These are phyloP conservation scores for Bubo blakistoni DNA, from an alignment of 2,113 vertebrate genomes.

Conservation along the genomic window DNA sequence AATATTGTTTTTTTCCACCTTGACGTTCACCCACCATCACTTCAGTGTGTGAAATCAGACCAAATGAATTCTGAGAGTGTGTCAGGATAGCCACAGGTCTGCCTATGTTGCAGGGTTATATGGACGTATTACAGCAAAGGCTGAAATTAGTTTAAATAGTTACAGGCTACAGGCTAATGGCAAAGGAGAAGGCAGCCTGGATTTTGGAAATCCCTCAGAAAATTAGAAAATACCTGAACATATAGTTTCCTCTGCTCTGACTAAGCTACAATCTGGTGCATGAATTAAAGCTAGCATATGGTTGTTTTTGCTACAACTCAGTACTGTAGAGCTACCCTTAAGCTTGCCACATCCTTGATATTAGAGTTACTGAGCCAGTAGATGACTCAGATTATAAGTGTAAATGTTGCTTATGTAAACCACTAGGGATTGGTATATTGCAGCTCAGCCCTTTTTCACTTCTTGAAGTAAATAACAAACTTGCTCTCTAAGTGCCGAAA, in stretches of 20 bases:
- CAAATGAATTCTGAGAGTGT: neutral
- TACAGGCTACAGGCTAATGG: neutral
- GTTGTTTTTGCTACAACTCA: neutral
- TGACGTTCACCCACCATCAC: neutral
- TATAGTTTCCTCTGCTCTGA: neutral
- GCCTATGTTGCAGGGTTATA: neutral
- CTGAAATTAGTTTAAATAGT: neutral
- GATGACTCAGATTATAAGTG: neutral
- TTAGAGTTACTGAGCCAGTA: neutral
- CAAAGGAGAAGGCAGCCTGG: neutral
- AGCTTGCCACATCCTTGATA: neutral
- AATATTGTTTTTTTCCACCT: neutral
- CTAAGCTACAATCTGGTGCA: neutral
- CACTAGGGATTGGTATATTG: neutral
- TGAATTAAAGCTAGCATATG: neutral
- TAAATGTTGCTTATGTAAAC: neutral
- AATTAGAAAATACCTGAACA: neutral
- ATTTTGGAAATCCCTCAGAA: neutral
- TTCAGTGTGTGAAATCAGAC: neutral
- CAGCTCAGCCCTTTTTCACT: neutral
- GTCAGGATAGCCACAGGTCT: neutral
- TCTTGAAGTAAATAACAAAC: neutral
- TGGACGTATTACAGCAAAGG: neutral
- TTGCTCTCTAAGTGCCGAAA: neutral
- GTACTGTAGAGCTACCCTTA: neutral